phyloP scores from a whole-genome alignment of 1,140 invertebrate species.

The Pomacea maculata region DNA sequence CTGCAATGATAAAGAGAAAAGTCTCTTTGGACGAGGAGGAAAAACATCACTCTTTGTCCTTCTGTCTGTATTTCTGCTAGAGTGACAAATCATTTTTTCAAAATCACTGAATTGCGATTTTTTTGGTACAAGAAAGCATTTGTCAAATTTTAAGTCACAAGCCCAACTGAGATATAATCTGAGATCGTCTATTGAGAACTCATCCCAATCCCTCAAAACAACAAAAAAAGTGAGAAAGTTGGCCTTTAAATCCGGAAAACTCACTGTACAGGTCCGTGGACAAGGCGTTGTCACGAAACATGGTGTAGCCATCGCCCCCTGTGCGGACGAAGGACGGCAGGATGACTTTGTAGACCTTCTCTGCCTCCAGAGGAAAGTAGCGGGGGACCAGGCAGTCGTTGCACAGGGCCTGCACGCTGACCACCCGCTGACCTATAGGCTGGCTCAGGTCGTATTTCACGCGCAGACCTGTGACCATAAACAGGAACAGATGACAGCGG shows the following conservation, averaged over 20 bases:
- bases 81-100: no score
- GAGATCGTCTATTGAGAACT: no score
- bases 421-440: slow-evolving; percentile 54
- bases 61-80: no score
- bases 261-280: slow-evolving; percentile 32
- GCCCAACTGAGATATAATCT: no score
- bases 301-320: slow-evolving; percentile 74
- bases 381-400: slow-evolving; percentile 63
- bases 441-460: slow-evolving; percentile 70
- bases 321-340: slow-evolving; percentile 72
- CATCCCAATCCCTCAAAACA: background rate
- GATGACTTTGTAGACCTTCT: slow-evolving; percentile 35
- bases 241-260: background rate
- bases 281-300: slow-evolving; percentile 45
- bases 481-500: background rate
- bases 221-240: background rate
- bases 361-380: slow-evolving; percentile 32
- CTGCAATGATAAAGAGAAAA: no score
- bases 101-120: no score
- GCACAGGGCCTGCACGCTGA: slow-evolving; percentile 29
- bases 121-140: no score
- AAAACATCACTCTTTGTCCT: no score
- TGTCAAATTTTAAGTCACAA: no score
- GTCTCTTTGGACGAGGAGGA: no score
- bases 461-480: slow-evolving; percentile 57